Percentiles rank a stretch among this genome's conserved stretches.
phyloP scores from a whole-genome alignment of 2,797 vertebrate species.

The Darevskia mixta region DNA sequence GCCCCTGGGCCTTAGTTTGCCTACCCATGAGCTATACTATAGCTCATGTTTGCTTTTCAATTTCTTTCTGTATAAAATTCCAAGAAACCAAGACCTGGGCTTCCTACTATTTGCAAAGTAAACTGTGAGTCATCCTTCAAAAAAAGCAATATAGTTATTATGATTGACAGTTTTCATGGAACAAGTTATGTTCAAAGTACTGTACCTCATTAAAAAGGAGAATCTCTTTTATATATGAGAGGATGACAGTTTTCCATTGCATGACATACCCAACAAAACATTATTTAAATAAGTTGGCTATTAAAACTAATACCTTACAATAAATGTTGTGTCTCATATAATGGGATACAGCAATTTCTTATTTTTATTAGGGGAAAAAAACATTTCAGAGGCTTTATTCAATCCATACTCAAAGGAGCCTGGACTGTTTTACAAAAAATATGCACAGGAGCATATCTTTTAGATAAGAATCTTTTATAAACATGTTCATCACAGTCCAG shows the following conservation, averaged over 20 bases:
- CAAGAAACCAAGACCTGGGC: background rate
- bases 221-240: background rate
- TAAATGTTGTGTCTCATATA: background rate
- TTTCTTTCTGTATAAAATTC: background rate
- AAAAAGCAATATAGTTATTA: background rate
- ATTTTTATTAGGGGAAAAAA: background rate
- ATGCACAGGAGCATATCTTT: conserved; percentile 20
- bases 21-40: too few relatives aligned
- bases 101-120: background rate
- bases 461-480: conserved; percentile 13
- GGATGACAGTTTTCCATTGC: background rate
- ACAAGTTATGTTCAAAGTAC: too few relatives aligned
- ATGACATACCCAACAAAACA: background rate
- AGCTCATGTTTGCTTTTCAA: background rate
- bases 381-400: background rate
- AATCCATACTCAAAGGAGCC: background rate
- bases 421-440: conserved; percentile 28
- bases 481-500: background rate
- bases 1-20: too few relatives aligned
- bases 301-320: background rate
- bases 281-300: background rate
- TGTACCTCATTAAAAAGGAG: background rate
- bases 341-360: background rate
- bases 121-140: background rate
- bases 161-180: background rate